Evolutionary conservation across 2,113 vertebrate genomes (phyloP).

Genomic region (Erpornis zantholeuca): DNA sequence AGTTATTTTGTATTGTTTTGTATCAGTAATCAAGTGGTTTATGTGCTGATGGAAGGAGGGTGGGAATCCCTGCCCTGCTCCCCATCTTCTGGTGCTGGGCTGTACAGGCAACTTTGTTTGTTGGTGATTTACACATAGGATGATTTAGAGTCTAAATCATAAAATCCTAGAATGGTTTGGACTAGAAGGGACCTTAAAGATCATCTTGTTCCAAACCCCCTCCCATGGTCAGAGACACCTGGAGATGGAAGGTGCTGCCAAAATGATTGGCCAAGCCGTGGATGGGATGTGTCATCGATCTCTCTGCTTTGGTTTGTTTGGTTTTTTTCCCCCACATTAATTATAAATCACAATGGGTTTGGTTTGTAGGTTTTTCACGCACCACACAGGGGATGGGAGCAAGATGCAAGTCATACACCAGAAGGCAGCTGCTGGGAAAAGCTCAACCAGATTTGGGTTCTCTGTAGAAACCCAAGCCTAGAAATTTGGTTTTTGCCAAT

Average conservation of each 20-base stretch:
- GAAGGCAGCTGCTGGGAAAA: background rate
- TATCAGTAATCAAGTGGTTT: background rate
- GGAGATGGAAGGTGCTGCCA: background rate
- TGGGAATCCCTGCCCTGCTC: background rate
- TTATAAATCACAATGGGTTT: background rate
- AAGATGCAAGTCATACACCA: background rate
- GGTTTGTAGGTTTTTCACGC: background rate
- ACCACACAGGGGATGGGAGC: rapidly evolving
- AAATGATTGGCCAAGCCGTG: background rate
- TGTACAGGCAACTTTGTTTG: background rate
- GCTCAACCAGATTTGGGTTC: background rate
- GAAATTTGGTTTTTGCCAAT: background rate
- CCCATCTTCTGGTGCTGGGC: background rate
- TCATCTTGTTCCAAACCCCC: background rate
- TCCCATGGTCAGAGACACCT: background rate
- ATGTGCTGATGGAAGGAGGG: background rate
- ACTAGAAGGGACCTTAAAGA: background rate
- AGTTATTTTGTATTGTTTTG: background rate
- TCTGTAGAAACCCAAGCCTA: background rate
- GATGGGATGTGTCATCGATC: background rate
- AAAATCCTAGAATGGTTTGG: background rate
- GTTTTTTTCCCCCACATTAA: rapidly evolving
- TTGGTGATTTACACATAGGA: background rate
- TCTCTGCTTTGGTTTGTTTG: background rate
- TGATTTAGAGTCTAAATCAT: background rate